phyloP scores from a whole-genome alignment of 2,113 vertebrate species.

The Gasterosteus nipponicus region DNA sequence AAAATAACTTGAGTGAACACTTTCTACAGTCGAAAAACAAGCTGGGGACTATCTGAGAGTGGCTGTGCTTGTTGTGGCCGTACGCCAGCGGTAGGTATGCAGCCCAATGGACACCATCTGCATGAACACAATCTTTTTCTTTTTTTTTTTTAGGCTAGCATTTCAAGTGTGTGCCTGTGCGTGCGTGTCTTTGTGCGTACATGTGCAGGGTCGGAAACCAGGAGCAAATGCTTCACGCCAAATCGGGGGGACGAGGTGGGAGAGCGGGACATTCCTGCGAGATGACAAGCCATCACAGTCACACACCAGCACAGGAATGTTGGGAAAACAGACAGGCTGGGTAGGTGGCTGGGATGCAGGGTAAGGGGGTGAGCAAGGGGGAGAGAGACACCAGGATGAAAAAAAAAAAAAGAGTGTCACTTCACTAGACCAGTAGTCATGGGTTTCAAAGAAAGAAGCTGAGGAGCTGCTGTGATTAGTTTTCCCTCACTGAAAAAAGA shows the following conservation, averaged over 20 bases:
- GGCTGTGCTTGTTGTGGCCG: conserved; percentile 80
- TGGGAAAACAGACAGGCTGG: conserved; percentile 75
- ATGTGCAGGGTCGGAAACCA: conserved; percentile 73
- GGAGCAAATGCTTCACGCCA: conserved; percentile 79
- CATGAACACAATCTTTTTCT: conserved; percentile 75
- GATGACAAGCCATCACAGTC: conserved; percentile 86
- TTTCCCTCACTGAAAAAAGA: conserved; percentile 51
- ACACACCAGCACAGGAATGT: conserved; percentile 84
- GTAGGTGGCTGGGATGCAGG: conserved; percentile 51
- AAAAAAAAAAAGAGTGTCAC: conserved; percentile 74
- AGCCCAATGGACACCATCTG: conserved; percentile 85
- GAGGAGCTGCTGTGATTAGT: conserved; percentile 65
- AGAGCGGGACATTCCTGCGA: conserved; percentile 83
- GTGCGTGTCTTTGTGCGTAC: conserved; percentile 50
- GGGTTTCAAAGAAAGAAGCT: conserved; percentile 64
- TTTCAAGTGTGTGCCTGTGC: conserved; percentile 56
- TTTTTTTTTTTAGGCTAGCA: conserved; percentile 52
- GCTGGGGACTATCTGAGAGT: conserved; percentile 80
- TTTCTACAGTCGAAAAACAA: conserved; percentile 77
- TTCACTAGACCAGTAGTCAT: conserved; percentile 76
- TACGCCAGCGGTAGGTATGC: conserved; percentile 81
- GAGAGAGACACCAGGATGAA: conserved; percentile 44
- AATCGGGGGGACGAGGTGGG: conserved; percentile 81
- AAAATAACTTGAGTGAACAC: conserved; percentile 76
- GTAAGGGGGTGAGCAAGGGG: conserved; percentile 39